Evolutionary conservation across 2,888 invertebrate species (phyloP).

Genomic region (Drosophila borborema): DNA sequence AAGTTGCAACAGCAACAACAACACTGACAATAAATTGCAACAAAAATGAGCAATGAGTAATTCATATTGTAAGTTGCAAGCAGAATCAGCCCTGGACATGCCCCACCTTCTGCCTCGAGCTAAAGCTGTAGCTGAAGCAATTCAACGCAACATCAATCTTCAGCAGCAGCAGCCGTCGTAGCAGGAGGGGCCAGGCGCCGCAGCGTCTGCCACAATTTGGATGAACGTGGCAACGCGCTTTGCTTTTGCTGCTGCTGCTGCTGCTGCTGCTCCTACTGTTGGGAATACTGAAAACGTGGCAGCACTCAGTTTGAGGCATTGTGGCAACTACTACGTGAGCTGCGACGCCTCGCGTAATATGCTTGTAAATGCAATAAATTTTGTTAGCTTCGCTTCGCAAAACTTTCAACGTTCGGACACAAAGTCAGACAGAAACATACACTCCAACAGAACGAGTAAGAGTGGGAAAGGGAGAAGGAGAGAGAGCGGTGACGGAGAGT

Average conservation of each 20-base stretch:
- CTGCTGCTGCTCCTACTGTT: slow-evolving; percentile 55
- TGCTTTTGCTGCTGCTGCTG: slow-evolving; percentile 30
- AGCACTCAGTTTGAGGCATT: slow-evolving; percentile 18
- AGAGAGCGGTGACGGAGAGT: not conserved
- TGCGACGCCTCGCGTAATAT: slow-evolving; percentile 60
- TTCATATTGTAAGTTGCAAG: slow-evolving; percentile 76
- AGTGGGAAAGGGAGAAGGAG: not conserved
- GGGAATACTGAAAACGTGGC: slow-evolving; percentile 60
- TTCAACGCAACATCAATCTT: slow-evolving; percentile 79
- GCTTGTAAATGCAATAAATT: slow-evolving; percentile 79
- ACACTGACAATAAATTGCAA: slow-evolving; percentile 73
- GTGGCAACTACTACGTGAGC: slow-evolving; percentile 47
- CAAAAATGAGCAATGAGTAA: slow-evolving; percentile 80
- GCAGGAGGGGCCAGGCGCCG: slow-evolving; percentile 38
- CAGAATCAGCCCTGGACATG: slow-evolving; percentile 25
- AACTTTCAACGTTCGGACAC: slow-evolving; percentile 48
- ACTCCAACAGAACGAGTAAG: not conserved
- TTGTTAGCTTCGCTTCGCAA: slow-evolving; percentile 51
- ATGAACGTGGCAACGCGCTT: slow-evolving; percentile 76
- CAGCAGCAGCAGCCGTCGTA: slow-evolving; percentile 4
- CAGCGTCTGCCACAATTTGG: slow-evolving; percentile 75
- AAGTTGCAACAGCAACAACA: slow-evolving; percentile 32
- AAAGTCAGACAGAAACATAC: slow-evolving; percentile 35
- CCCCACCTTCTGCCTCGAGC: slow-evolving; percentile 3
- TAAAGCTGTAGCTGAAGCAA: slow-evolving; percentile 33